Percentiles rank a stretch among this genome's conserved stretches.
Evolutionary conservation across 2,113 vertebrate genomes (phyloP).

Genomic region (Thinocorus orbignyianus): DNA sequence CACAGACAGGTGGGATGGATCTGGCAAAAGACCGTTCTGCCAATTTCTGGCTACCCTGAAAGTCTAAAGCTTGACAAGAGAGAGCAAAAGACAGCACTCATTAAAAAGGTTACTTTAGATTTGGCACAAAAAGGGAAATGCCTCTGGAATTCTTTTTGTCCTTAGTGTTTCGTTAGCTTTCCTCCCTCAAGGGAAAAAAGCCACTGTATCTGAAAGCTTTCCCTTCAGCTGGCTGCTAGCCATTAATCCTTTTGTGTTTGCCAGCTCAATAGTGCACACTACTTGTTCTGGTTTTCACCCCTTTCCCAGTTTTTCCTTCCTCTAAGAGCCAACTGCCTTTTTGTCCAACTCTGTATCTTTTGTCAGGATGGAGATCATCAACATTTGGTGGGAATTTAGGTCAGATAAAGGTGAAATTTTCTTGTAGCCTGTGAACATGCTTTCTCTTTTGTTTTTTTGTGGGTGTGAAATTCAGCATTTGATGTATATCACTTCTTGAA

Average conservation of each 20-base stretch:
- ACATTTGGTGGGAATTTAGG: conserved; percentile 25
- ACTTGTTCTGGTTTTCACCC: conserved; percentile 24
- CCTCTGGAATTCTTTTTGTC: conserved; percentile 42
- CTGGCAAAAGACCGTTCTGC: neutral
- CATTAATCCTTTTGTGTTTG: conserved; percentile 49
- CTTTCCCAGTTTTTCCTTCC: conserved; percentile 10
- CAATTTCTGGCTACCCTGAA: neutral
- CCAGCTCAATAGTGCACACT: conserved; percentile 38
- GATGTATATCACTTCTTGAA: neutral
- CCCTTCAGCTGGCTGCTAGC: conserved; percentile 50
- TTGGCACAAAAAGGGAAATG: conserved; percentile 47
- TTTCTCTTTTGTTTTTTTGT: neutral
- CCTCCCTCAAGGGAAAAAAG: conserved; percentile 37
- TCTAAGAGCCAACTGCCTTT: neutral
- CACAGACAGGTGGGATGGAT: neutral
- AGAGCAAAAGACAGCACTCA: conserved; percentile 22
- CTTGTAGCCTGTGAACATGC: neutral
- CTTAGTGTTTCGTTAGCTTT: conserved; percentile 4
- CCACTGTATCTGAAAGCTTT: conserved; percentile 35
- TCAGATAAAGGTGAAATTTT: conserved; percentile 59
- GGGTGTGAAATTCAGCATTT: neutral
- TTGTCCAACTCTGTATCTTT: neutral
- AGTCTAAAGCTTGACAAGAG: conserved; percentile 16
- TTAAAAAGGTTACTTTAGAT: conserved; percentile 34
- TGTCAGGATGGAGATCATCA: conserved; percentile 16